Evolutionary conservation across 2,888 invertebrate species (phyloP), one percentile per base, ranked within the genome.

Genomic region (Eupithecia subfuscata): DNA sequence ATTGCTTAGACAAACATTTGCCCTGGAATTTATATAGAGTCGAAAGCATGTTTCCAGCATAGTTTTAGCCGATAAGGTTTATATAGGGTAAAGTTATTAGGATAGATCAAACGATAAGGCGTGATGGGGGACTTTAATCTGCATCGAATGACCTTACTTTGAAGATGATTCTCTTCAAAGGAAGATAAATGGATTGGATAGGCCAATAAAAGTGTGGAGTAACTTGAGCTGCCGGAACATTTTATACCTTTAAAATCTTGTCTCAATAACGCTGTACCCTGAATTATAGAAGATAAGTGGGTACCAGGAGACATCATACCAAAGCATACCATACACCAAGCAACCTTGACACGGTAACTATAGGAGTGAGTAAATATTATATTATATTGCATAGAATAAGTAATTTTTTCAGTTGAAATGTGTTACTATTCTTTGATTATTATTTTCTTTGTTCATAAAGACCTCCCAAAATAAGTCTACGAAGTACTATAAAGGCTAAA

Each of bases 1-100:
- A 81, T 81, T 74, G 75, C 40, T 73, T 70, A 71, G 63, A 75
- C 77, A 79, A 78, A 79, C 80, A 80, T 69, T 70, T 45, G 56
- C 69, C 65, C 40, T 40, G 65, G 65, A 67, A 67, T 67, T 67
- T 37, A 67, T 68, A 68, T 34, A 48, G 48, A 45, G n/a, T 52
- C 34, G 37, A 67, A 40, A 40, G 30, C 34, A 37, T 67, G 14
- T 40, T 37, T 67, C 40, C 65, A 67, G 18, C 65, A 67, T 37
- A 37, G 34, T 37, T 37, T 37, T n/a, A 67, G 34, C 60, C 14
- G 60, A 60, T 60, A 25, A 60, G 60, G 25, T 60, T 56, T 60
- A 60, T 25, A 6, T 25, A 60, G 60, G 60, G 60, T 25, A 60
- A 60, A 60, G 60, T 25, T 60, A 60, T 60, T 25, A 25, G 25